phyloP scores from a whole-genome alignment of 2,797 vertebrate genomes.

The Erithacus rubecula region DNA sequence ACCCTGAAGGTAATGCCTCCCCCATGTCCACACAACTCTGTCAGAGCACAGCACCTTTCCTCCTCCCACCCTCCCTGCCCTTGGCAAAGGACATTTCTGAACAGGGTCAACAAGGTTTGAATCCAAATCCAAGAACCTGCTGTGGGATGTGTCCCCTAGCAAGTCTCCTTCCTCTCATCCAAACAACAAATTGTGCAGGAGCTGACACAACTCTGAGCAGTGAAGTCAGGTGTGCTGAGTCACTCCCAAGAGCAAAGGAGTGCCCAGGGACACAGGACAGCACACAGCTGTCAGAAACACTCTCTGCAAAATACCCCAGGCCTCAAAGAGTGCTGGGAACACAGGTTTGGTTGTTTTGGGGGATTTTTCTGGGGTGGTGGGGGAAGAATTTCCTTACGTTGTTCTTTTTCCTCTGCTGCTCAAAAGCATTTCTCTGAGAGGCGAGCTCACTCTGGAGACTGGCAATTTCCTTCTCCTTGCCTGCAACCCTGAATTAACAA shows the following conservation, averaged over 20 bases:
- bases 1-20: background rate
- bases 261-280: background rate
- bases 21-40: background rate
- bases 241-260: background rate
- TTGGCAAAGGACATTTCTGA: background rate
- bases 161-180: background rate
- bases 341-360: background rate
- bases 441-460: slow-evolving; percentile 81
- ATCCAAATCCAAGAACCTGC: background rate
- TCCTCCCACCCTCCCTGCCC: background rate
- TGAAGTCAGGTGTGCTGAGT: background rate
- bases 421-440: slow-evolving; percentile 85
- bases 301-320: background rate
- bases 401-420: slow-evolving; percentile 95
- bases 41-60: background rate
- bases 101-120: background rate
- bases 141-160: background rate
- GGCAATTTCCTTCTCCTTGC: slow-evolving; percentile 83
- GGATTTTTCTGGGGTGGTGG: background rate
- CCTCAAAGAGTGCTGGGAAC: background rate
- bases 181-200: background rate
- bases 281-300: background rate
- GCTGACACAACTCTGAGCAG: background rate
- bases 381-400: slow-evolving; percentile 84
- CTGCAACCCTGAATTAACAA: slow-evolving; percentile 82